These are phyloP conservation scores for Spatulosminthurus flaviceps DNA, from an alignment of 2,888 invertebrate genomes.

Conservation along the genomic window DNA sequence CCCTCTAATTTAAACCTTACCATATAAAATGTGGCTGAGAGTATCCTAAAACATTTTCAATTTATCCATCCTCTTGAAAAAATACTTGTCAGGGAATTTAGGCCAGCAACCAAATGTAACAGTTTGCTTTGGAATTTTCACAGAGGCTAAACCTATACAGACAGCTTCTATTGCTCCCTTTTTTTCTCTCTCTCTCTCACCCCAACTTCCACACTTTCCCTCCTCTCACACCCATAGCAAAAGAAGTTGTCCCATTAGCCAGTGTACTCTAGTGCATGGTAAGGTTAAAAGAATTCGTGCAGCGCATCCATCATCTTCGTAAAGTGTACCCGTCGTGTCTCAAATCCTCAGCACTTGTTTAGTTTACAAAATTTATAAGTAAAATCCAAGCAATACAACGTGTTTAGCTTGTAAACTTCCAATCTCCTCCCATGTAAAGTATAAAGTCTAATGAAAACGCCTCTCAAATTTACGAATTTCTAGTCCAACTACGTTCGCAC, in stretches of 20 bases:
- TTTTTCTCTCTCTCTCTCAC: too few relatives aligned
- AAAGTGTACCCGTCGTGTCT: slow-evolving; percentile 13
- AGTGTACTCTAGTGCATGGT: neutral
- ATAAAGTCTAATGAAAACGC: too few relatives aligned
- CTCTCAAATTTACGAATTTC: too few relatives aligned
- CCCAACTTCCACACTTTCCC: too few relatives aligned
- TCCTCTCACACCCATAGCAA: neutral
- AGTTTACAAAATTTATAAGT: slow-evolving; percentile 18
- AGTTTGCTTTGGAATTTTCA: slow-evolving; percentile 8
- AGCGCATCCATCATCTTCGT: slow-evolving; percentile 6
- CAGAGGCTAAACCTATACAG: neutral
- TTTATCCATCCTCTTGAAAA: slow-evolving; percentile 10
- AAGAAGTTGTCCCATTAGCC: slow-evolving; percentile 8
- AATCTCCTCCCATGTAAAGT: too few relatives aligned
- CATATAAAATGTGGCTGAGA: neutral
- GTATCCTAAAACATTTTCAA: slow-evolving; percentile 5
- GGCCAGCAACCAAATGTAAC: slow-evolving; percentile 11
- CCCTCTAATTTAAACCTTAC: too few relatives aligned
- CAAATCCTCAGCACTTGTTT: slow-evolving; percentile 1
- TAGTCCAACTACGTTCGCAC: too few relatives aligned
- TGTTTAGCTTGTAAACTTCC: neutral
- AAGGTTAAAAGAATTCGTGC: slow-evolving; percentile 13
- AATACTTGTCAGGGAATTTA: slow-evolving; percentile 27
- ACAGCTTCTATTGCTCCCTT: neutral
- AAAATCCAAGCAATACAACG: slow-evolving; percentile 9